phyloP scores from a whole-genome alignment of 2,888 invertebrate genomes.

The Helobdella robusta region DNA sequence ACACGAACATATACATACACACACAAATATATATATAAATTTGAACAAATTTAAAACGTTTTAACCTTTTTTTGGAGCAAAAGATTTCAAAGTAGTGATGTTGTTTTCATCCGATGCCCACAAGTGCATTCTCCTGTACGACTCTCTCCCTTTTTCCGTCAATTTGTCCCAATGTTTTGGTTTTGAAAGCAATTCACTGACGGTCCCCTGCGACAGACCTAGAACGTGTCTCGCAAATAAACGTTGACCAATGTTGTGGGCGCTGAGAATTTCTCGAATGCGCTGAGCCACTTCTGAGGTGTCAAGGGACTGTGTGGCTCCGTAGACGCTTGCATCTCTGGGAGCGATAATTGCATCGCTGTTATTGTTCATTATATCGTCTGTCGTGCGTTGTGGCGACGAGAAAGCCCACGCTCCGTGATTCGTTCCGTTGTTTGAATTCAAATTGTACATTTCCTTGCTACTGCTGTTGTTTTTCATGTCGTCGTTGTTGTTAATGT shows the following conservation, averaged over 20 bases:
- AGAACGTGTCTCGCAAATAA: constrained; percentile 96
- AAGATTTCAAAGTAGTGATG: constrained; percentile 88
- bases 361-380: neutral
- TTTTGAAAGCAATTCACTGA: constrained; percentile 91
- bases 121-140: constrained; percentile 97
- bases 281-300: constrained; percentile 83
- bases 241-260: constrained; percentile 95
- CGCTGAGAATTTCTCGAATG: constrained; percentile 82
- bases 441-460: too few relatives aligned
- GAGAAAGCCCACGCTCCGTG: constrained; percentile 11
- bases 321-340: constrained; percentile 4
- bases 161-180: constrained; percentile 99
- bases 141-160: constrained; percentile 97
- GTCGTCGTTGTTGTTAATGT: too few relatives aligned
- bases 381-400: neutral
- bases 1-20: neutral
- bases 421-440: constrained; percentile 20
- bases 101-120: constrained; percentile 98
- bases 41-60: neutral
- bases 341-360: constrained; percentile 15
- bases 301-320: constrained; percentile 57
- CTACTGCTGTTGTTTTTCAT: too few relatives aligned
- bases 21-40: neutral
- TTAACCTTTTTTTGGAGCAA: constrained; percentile 60
- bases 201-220: constrained; percentile 87